These are phyloP conservation scores for Podotricha telesiphe DNA, from an alignment of 2,888 invertebrate species.

Conservation along the genomic window DNA sequence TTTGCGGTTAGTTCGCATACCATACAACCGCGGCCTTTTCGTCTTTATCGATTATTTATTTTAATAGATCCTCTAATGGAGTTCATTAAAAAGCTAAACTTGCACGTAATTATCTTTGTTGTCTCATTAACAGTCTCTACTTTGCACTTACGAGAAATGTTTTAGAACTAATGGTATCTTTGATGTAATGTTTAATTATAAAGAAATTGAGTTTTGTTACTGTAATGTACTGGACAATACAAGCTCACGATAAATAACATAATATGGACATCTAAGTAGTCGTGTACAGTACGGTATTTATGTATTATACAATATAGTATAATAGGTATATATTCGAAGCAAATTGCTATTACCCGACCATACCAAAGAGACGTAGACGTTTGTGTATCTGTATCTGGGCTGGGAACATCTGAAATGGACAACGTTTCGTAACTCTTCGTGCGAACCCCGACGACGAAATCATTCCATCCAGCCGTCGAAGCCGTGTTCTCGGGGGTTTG, in stretches of 20 bases:
- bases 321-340: slow-evolving; percentile 58
- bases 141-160: slow-evolving; percentile 3
- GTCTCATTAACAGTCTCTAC: slow-evolving; percentile 2
- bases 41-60: slow-evolving; percentile 7
- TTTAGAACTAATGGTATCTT: background rate
- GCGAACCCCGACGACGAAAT: slow-evolving; percentile 80
- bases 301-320: slow-evolving; percentile 44
- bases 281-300: slow-evolving; percentile 48
- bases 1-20: slow-evolving; percentile 4
- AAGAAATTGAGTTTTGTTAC: background rate
- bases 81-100: background rate
- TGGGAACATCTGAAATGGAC: slow-evolving; percentile 61
- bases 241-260: slow-evolving; percentile 44
- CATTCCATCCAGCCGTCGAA: slow-evolving; percentile 84
- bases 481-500: slow-evolving; percentile 82
- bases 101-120: slow-evolving; percentile 8
- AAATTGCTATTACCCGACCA: slow-evolving; percentile 72
- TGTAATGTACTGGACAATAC: slow-evolving; percentile 23
- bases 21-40: background rate
- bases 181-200: background rate
- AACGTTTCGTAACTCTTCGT: slow-evolving; percentile 70
- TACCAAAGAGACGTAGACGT: slow-evolving; percentile 55
- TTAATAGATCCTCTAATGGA: slow-evolving; percentile 11
- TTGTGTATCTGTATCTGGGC: slow-evolving; percentile 50
- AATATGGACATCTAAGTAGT: slow-evolving; percentile 48